Base-by-base conservation (phyloP, 2,113 vertebrate genomes). In the Oncorhynchus nerka region DNA sequence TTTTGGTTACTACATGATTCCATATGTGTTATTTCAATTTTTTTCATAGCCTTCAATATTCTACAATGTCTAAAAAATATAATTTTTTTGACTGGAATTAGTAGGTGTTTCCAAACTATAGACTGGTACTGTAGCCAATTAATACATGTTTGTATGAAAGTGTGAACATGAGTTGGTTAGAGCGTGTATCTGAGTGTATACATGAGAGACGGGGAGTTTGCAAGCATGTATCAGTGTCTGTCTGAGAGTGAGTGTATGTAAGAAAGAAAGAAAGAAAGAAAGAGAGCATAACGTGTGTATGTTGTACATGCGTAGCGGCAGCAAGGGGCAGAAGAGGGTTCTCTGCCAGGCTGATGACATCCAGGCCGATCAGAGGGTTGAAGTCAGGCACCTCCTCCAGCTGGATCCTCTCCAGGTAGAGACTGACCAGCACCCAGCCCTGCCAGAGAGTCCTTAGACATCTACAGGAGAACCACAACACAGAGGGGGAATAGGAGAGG, bases 341-440 rank as follows among this genome's bases (percentile, higher is more conserved):
- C 9, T 95, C 92, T 0, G 93, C 92, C 82, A 99, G 93, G 87
- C 96, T 97, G 69, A 99, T 93, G 82, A 96, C 95, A 79, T 98
- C 96, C 81, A 99, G 88, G 70, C 91, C 90, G 0, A 89, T 93
- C 83, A 98, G 92, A 5, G 85, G 77, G 5, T 81, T 86, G 81
- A 96, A 84, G 78, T 93, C 70, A 0, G 96, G 97, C 55, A 97
- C 77, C 57, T 88, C 88, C 76, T 87, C 93, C 75, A 98, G 93
- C 75, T 90, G 93, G 90, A 99, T 99, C 19, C 91, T 92, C 81
- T 98, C 97, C 80, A 99, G 83, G 71, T 95, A 89, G 4, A 99
- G 93, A 85, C 94, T 97, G 85, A 16, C 84, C 87, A 1, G 89
- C 80, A 20, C 95, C 94, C 0, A 99, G 90, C 4, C 97, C 96